phyloP scores from a whole-genome alignment of 2,888 invertebrate species.

The Latrodectus elegans region DNA sequence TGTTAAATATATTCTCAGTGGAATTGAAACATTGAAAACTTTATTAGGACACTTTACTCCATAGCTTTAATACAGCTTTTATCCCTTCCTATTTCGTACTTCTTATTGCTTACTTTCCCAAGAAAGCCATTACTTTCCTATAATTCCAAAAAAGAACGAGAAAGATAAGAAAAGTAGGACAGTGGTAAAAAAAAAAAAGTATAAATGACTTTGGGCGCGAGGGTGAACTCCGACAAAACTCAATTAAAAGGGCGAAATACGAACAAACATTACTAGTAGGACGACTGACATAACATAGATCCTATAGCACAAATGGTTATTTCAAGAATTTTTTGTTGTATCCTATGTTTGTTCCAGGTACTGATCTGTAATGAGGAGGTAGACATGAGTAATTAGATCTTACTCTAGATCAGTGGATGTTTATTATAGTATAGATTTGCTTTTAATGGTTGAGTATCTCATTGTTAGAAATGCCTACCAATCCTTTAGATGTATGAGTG shows the following conservation, averaged over 20 bases:
- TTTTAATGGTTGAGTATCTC: too few relatives aligned
- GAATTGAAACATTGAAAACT: too few relatives aligned
- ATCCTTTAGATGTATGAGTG: too few relatives aligned
- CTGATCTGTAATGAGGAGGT: neutral
- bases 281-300: neutral
- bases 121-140: neutral
- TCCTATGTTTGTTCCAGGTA: neutral
- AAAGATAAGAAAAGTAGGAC: constrained; percentile 28
- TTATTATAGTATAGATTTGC: too few relatives aligned
- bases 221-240: constrained; percentile 9
- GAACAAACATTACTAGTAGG: neutral
- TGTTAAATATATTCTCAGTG: too few relatives aligned
- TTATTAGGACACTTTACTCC: too few relatives aligned
- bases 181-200: constrained; percentile 15
- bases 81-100: neutral
- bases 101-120: neutral
- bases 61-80: too few relatives aligned
- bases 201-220: constrained; percentile 31
- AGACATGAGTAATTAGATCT: neutral
- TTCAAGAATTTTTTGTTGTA: neutral
- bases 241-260: constrained; percentile 13
- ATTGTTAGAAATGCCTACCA: too few relatives aligned
- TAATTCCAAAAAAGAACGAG: neutral
- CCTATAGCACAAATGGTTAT: neutral
- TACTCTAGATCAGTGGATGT: too few relatives aligned